A percentile compares a stretch with the other conserved stretches of the same genome.
phyloP scores from a whole-genome alignment of 2,888 invertebrate genomes.

The Microctonus aethiopoides region DNA sequence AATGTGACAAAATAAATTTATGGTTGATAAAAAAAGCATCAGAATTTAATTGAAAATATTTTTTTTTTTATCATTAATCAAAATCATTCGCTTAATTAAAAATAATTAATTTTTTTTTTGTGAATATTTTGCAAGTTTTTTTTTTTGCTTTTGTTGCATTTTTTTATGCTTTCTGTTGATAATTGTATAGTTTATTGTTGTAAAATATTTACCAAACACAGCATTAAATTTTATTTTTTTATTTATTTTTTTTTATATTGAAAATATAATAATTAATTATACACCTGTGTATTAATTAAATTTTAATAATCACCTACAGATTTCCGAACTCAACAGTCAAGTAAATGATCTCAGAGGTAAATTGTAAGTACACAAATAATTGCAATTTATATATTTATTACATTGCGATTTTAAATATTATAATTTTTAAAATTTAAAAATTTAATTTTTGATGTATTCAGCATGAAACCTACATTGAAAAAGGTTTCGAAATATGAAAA shows the following conservation, averaged over 20 bases:
- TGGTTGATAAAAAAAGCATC: background rate
- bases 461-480: constrained; percentile 97
- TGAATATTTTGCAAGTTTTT: background rate
- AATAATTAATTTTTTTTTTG: no score
- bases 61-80: background rate
- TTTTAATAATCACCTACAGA: constrained; percentile 71
- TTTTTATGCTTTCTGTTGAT: background rate
- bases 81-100: background rate
- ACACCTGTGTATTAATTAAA: background rate
- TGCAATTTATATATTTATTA: no score
- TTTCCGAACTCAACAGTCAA: constrained; percentile 98
- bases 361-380: constrained; percentile 90
- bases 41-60: background rate
- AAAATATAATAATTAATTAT: background rate
- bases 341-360: constrained; percentile 99
- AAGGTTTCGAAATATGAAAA: constrained; percentile 99
- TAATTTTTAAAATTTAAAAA: no score
- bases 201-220: background rate
- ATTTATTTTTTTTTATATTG: constrained; percentile 5
- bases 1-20: background rate
- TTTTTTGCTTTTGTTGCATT: constrained; percentile 5
- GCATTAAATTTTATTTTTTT: constrained; percentile 12
- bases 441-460: constrained; percentile 63
- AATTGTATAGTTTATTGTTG: background rate
- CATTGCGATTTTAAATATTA: no score